Evolutionary conservation across 2,797 vertebrate genomes (phyloP).

Genomic region (Channallabes apus): DNA sequence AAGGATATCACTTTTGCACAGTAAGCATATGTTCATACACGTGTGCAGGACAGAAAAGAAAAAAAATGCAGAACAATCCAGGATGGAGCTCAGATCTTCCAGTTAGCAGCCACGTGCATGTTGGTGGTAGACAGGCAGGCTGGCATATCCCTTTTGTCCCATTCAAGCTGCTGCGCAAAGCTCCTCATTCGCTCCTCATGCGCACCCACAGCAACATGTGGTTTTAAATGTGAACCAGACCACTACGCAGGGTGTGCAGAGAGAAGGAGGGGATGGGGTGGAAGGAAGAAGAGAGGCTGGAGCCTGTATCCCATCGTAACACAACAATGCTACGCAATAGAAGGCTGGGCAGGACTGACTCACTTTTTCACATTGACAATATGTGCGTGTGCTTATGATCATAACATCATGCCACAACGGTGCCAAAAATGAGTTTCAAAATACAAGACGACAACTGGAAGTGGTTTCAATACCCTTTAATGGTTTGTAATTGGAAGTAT

Average conservation of each 20-base stretch:
- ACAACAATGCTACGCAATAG: slow-evolving; percentile 29
- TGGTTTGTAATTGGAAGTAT: slow-evolving; percentile 37
- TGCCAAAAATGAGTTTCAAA: slow-evolving; percentile 70
- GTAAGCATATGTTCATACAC: slow-evolving; percentile 32
- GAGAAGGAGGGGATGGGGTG: slow-evolving; percentile 25
- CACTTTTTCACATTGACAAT: slow-evolving; percentile 16
- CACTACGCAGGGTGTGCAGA: slow-evolving; percentile 56
- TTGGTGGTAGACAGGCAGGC: slow-evolving; percentile 24
- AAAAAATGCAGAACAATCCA: background rate
- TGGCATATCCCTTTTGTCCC: slow-evolving; percentile 35
- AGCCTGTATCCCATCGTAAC: slow-evolving; percentile 73
- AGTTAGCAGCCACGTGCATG: slow-evolving; percentile 11
- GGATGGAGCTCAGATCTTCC: slow-evolving; percentile 25
- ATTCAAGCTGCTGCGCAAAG: slow-evolving; percentile 62
- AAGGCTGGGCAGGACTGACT: slow-evolving; percentile 63
- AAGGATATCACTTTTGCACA: slow-evolving; percentile 47
- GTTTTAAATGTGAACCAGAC: slow-evolving; percentile 95
- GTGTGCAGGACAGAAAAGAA: background rate
- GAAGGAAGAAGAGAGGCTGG: slow-evolving; percentile 45
- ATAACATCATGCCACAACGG: slow-evolving; percentile 62
- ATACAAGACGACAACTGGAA: slow-evolving; percentile 64
- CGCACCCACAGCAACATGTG: slow-evolving; percentile 80
- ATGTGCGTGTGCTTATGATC: background rate
- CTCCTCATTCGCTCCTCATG: slow-evolving; percentile 57
- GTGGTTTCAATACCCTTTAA: slow-evolving; percentile 33